Evolutionary conservation across 2,888 invertebrate species (phyloP).

Genomic region (Yponomeuta cagnagella): DNA sequence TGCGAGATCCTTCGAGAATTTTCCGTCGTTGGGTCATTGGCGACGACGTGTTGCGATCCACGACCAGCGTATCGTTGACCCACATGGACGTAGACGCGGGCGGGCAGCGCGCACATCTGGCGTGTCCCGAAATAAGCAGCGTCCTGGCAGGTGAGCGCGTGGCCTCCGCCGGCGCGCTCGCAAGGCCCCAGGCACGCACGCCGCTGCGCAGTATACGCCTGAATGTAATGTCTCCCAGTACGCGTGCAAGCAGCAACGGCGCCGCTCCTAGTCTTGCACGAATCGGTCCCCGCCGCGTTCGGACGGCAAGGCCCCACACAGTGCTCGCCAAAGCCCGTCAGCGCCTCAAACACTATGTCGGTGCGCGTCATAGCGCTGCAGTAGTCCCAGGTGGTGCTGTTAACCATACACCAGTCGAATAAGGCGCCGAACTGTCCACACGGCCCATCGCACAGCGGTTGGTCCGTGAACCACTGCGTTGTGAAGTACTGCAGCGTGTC

Average conservation of each 20-base stretch:
- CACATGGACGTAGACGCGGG: background rate
- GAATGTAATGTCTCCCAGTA: background rate
- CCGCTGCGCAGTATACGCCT: background rate
- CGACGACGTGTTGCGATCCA: no score
- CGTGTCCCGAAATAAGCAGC: background rate
- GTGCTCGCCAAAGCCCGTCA: background rate
- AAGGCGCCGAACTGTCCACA: background rate
- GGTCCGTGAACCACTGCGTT: background rate
- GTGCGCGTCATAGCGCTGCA: background rate
- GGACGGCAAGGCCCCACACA: background rate
- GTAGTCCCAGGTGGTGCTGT: background rate
- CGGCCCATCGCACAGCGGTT: background rate
- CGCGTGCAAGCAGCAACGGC: background rate
- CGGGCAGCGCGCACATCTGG: background rate
- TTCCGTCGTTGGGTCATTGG: no score
- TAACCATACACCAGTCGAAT: background rate
- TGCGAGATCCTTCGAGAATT: no score
- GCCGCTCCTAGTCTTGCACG: background rate
- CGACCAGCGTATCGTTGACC: no score
- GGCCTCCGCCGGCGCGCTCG: background rate
- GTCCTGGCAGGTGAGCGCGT: no score
- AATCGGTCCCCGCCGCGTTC: background rate
- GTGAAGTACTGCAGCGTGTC: background rate
- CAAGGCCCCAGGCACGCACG: background rate
- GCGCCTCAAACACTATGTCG: background rate